Evolutionary conservation across 2,797 vertebrate species (phyloP), one percentile per base, ranked within the genome.

Genomic region (Cuculus canorus): DNA sequence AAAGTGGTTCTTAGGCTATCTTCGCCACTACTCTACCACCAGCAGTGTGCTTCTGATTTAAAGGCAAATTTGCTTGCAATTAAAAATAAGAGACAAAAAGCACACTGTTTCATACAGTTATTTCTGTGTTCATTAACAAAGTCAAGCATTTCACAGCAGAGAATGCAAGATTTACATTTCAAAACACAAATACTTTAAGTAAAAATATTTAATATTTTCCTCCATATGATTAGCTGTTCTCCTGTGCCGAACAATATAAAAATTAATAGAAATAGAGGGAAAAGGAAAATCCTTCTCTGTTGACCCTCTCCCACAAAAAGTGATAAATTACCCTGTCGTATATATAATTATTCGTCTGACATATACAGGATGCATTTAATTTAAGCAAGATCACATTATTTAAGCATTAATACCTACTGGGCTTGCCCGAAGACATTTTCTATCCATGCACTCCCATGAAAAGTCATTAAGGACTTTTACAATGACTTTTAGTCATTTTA

Each of bases 231-330:
- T 15, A 61, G 22, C 7, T 64, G 77, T 77, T 57, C 33, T 77
- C 16, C 64, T 22, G 5, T 48, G 61, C 10, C 75, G 56, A 77
- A 56, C 14, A 48, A n/a, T 21, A 59, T 19, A 14, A 86, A 86
- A 76, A 75, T 21, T 22, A 65, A 41, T 4, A 37, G 25, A 57
- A 82, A 77, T 6, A 35, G 11, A 90, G 10, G 21, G 12, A 63
- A 91, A 91, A 69, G 37, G 9, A 60, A 48, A 30, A 63, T 28
- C 21, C 45, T 66, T 35, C 37, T 78, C 35, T 41, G 32, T 52
- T 27, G 24, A 35, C 4, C 1, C 17, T 82, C 5, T 13, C 3
- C 4, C 3, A 0, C 0, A 28, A 66, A 60, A 70, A 21, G 7
- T 11, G 10, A 25, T 12, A 6, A 28, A 8, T 35, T 43, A 69